Evolutionary conservation across 2,797 vertebrate genomes (phyloP), one percentile per base, ranked within the genome.

Genomic region (Scarus forsteni): DNA sequence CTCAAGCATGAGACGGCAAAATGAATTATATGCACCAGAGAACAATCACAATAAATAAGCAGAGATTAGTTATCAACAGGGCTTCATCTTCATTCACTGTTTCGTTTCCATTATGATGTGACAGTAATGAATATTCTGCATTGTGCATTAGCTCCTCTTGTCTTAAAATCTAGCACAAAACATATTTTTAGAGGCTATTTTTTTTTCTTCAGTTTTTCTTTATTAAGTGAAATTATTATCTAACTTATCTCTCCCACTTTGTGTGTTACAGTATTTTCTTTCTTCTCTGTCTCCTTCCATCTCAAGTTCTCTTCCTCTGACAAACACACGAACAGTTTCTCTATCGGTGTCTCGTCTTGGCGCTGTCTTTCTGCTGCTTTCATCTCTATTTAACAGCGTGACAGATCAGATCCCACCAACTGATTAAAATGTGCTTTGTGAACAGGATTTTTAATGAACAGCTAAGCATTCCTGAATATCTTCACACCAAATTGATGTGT

Each of bases 371-470:
- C 72, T 68, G 68, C 65, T 1, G 45, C 78, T 85, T 86, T 88
- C 78, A 80, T 85, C 83, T 89, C 72, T 61, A 62, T 81, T 80
- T 73, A 87, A 59, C 75, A 55, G 68, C 46, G 35, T 62, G 43
- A 62, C 77, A 60, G 76, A 84, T 86, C 75, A 75, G 80, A 86
- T 80, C 63, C 61, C 66, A 62, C 63, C n/a, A 55, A 42, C 78
- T 66, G 80, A 86, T 86, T 81, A 79, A 39, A 85, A 86, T 67
- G 45, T 55, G 70, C 74, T 83, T 75, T 81, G 64, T 76, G 70
- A 70, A 80, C 65, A 49, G 58, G 49, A 74, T 77, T 81, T 85
- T 64, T 77, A 86, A 85, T 83, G 76, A 86, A 72, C 54, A 76
- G 60, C 18, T 50, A 59, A 36, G 38, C 63, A 27, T 73, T 79